Percentiles rank a stretch among this genome's conserved stretches.
Evolutionary conservation across 2,888 invertebrate species (phyloP).

Genomic region (Andrena camellia): DNA sequence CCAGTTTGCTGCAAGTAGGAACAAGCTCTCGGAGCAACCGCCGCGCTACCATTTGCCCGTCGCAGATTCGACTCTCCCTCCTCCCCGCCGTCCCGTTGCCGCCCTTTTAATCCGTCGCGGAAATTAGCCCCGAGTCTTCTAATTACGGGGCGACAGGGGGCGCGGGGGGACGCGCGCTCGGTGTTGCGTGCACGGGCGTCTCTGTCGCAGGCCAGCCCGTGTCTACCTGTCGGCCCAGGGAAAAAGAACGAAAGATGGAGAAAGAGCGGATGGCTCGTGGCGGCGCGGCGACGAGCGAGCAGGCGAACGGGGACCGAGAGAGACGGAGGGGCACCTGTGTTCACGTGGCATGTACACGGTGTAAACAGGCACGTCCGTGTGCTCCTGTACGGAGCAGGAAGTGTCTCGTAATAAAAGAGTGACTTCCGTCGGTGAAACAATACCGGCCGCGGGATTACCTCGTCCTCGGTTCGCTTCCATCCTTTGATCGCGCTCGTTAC

Average conservation of each 20-base stretch:
- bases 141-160: slow-evolving; percentile 62
- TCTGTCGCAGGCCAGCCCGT: slow-evolving; percentile 41
- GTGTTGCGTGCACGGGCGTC: slow-evolving; percentile 54
- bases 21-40: slow-evolving; percentile 22
- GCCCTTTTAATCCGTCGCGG: slow-evolving; percentile 34
- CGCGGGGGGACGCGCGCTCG: slow-evolving; percentile 27
- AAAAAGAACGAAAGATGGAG: slow-evolving; percentile 26
- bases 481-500: slow-evolving; percentile 52
- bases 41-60: not conserved
- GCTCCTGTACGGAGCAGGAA: slow-evolving; percentile 76
- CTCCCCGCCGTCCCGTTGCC: not conserved
- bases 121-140: slow-evolving; percentile 68
- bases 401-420: slow-evolving; percentile 81
- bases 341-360: slow-evolving; percentile 61
- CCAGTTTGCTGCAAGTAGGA: not conserved
- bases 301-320: slow-evolving; percentile 2
- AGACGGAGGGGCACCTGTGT: slow-evolving; percentile 52
- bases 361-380: slow-evolving; percentile 62
- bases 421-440: slow-evolving; percentile 83
- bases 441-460: slow-evolving; percentile 70
- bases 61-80: not conserved
- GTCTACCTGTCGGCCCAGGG: slow-evolving; percentile 2
- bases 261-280: slow-evolving; percentile 11
- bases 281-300: not conserved
- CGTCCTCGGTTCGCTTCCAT: slow-evolving; percentile 58